These are phyloP conservation scores for Fistularia tabacaria DNA, from an alignment of 2,797 vertebrate species.

Conservation along the genomic window DNA sequence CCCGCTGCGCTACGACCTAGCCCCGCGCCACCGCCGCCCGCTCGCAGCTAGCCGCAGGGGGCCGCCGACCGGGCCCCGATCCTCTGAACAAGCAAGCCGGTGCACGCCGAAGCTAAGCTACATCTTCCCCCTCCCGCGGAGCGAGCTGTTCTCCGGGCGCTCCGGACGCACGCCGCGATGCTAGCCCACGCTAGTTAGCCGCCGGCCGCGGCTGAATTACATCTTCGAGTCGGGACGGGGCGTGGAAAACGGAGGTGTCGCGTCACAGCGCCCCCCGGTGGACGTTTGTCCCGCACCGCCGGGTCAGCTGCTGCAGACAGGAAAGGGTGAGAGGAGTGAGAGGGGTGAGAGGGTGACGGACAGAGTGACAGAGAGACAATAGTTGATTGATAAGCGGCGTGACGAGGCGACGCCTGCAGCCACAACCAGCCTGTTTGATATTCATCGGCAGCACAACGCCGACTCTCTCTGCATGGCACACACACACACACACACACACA, in stretches of 20 bases:
- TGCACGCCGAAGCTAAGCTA: constrained; percentile 13
- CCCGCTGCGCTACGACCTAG: constrained; percentile 51
- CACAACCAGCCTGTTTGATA: constrained; percentile 50
- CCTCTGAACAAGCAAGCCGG: constrained; percentile 13
- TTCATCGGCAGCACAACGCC: constrained; percentile 47
- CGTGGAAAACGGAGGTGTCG: no score
- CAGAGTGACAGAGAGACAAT: constrained; percentile 37
- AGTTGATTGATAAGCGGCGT: constrained; percentile 42
- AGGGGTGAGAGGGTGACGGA: constrained; percentile 25
- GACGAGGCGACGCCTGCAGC: constrained; percentile 18
- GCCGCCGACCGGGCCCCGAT: constrained; percentile 35
- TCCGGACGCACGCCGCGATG: no score
- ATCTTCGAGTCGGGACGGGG: no score
- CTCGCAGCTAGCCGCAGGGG: constrained; percentile 12
- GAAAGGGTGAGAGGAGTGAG: constrained; percentile 10
- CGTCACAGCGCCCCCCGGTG: background rate
- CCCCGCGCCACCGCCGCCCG: constrained; percentile 43
- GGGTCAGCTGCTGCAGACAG: constrained; percentile 6
- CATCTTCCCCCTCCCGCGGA: constrained; percentile 29
- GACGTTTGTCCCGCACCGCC: background rate
- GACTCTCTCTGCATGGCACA: constrained; percentile 30
- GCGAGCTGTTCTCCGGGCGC: background rate
- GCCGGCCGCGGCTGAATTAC: no score
- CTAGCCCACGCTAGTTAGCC: no score
- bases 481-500: constrained; percentile 20